Evolutionary conservation across 2,797 vertebrate species (phyloP), one percentile per base, ranked within the genome.

Genomic region (Toxotes lorentzi): DNA sequence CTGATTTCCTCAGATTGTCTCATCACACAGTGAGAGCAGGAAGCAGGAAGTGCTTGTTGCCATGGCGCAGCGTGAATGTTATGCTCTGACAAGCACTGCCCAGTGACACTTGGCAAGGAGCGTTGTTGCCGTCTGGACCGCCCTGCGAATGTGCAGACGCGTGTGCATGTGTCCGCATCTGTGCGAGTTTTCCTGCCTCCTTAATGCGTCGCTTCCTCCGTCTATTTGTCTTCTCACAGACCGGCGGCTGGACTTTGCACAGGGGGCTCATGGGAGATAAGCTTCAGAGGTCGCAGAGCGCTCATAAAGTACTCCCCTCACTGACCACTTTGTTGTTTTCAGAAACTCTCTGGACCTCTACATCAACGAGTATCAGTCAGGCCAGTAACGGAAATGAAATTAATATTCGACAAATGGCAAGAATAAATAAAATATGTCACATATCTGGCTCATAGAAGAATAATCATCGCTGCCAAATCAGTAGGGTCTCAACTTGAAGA

Each of bases 1-100:
- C 69, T 80, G 38, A 90, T 94, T 95, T 93, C 94, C 94, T 91
- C 84, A 88, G 72, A 94, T 93, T 95, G 93, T 95, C 88, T 87
- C 77, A 61, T 76, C 30, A 57, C 40, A 66, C 86, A 78, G 86
- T 21, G 48, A 86, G 81, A 72, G 73, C 86, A 85, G 89, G 87
- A 93, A 92, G 79, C 83, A 88, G 94, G 94, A 95, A 92, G 89
- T 86, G 70, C 81, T 89, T 87, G 87, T 90, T 84, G 76, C 88
- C 71, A 75, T 83, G 83, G 79, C 45, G 43, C 71, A 40, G 86
- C 51, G 63, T 90, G 86, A 90, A 82, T 79, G 82, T 88, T 81
- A 74, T 78, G 87, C 82, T 90, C 71, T 76, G 84, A 88, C 88
- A 93, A 91, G 89, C 87, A 86, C 78, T 74, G 71, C 76, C 71